Percentiles rank a stretch among this genome's conserved stretches.
Evolutionary conservation across 1,140 invertebrate species (phyloP).

Genomic region (Luehdorfia chinensis): DNA sequence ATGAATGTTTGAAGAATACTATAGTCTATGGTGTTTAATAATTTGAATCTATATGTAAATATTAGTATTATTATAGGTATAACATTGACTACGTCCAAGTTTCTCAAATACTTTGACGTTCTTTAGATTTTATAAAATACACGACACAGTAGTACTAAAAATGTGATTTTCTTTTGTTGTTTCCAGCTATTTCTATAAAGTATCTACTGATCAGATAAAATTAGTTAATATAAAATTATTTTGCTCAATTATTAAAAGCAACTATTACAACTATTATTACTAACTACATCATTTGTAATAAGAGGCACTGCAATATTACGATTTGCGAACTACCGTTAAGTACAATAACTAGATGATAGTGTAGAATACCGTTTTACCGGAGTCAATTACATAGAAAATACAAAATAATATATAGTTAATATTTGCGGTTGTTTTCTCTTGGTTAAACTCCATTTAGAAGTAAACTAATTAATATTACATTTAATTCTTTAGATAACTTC

Average conservation of each 20-base stretch:
- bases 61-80: constrained; percentile 14
- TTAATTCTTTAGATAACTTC: background rate
- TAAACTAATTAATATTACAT: no score
- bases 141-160: no score
- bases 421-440: no score
- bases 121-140: no score
- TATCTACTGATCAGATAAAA: no score
- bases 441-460: no score
- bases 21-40: constrained; percentile 8
- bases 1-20: constrained; percentile 22
- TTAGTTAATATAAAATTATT: constrained; percentile 10
- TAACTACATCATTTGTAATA: background rate
- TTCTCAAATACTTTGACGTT: no score
- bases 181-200: no score
- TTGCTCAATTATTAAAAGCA: constrained; percentile 15
- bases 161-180: no score
- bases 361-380: constrained; percentile 11
- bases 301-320: constrained; percentile 10
- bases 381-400: constrained; percentile 16
- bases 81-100: constrained; percentile 14
- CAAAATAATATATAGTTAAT: constrained; percentile 2
- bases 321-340: constrained; percentile 8
- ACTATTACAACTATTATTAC: no score
- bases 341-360: constrained; percentile 13
- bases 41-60: constrained; percentile 19